phyloP scores from a whole-genome alignment of 2,888 invertebrate species.

The Campoplex nolae region DNA sequence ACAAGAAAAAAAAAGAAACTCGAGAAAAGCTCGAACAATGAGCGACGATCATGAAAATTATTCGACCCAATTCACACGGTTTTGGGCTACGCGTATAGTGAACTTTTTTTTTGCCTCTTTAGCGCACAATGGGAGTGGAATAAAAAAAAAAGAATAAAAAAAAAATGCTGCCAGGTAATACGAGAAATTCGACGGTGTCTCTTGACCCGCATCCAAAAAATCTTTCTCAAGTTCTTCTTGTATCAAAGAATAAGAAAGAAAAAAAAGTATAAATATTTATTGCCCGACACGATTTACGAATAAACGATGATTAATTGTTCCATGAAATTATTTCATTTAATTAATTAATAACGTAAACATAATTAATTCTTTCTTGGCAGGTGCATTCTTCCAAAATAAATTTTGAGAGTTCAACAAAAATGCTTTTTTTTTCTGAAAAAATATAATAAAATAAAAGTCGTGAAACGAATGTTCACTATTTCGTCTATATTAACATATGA shows the following conservation, averaged over 20 bases:
- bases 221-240: constrained; percentile 35
- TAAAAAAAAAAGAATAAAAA: constrained; percentile 6
- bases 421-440: not conserved
- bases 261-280: not conserved
- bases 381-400: not conserved
- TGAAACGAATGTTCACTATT: not conserved
- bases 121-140: constrained; percentile 47
- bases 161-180: constrained; percentile 53
- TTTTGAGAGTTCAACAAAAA: not conserved
- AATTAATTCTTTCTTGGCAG: not conserved
- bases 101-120: constrained; percentile 33
- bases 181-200: constrained; percentile 25
- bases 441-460: not conserved
- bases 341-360: not conserved
- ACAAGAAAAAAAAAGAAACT: constrained; percentile 28
- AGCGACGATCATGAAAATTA: constrained; percentile 58
- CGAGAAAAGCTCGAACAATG: constrained; percentile 55
- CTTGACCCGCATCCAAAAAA: constrained; percentile 63
- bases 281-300: not conserved
- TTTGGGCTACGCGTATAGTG: constrained; percentile 26
- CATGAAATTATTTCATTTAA: not conserved
- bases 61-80: constrained; percentile 64
- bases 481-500: not conserved
- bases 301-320: constrained; percentile 2
- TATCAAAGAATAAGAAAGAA: constrained; percentile 22